phyloP scores from a whole-genome alignment of 2,888 invertebrate genomes.

The Pterobdella sp. region DNA sequence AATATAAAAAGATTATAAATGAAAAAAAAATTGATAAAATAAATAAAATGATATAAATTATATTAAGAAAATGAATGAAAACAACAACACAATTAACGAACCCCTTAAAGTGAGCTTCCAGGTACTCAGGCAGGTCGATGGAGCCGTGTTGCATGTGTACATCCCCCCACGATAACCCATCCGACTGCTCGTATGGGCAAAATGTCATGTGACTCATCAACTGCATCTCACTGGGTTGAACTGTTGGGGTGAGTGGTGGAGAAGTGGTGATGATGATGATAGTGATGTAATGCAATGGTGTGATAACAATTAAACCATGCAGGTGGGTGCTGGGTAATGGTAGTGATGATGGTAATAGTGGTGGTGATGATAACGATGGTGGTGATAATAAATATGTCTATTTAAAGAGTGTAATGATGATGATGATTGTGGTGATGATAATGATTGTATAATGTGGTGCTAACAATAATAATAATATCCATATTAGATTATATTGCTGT shows the following conservation, averaged over 20 bases:
- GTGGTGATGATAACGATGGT: too few species aligned
- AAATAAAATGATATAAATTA: not conserved
- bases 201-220: slow-evolving; percentile 2
- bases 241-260: not conserved
- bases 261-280: not conserved
- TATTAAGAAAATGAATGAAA: not conserved
- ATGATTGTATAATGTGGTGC: too few species aligned
- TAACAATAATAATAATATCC: too few species aligned
- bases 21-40: not conserved
- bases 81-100: not conserved
- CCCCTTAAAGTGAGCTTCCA: slow-evolving; percentile 7
- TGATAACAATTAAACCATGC: too few species aligned
- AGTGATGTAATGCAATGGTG: not conserved
- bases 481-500: too few species aligned
- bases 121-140: not conserved
- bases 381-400: too few species aligned
- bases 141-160: not conserved
- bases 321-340: too few species aligned
- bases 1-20: not conserved
- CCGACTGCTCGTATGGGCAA: not conserved
- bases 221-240: not conserved
- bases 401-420: too few species aligned
- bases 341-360: too few species aligned
- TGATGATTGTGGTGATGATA: too few species aligned
- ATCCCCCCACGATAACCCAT: not conserved